Evolutionary conservation across 2,888 invertebrate species (phyloP).

Genomic region (Hesperia comma): DNA sequence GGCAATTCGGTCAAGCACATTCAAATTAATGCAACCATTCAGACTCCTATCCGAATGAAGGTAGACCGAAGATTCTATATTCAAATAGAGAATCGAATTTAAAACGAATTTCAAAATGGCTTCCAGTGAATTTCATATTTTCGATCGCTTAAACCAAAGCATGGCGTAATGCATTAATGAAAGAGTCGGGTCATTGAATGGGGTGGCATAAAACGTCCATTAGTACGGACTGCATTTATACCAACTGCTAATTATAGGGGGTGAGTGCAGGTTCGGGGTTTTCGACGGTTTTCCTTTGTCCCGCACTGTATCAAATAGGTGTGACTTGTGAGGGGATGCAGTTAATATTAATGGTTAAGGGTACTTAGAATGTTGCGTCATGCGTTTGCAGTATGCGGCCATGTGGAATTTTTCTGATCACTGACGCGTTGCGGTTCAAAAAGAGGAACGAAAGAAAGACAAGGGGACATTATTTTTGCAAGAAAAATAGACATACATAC

Average conservation of each 20-base stretch:
- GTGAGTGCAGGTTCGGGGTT: constrained; percentile 41
- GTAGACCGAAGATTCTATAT: constrained; percentile 10
- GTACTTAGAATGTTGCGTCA: constrained; percentile 20
- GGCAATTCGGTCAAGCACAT: constrained; percentile 9
- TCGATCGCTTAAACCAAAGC: constrained; percentile 46
- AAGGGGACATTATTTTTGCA: no score
- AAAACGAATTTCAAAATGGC: constrained; percentile 11
- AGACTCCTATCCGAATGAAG: constrained; percentile 5
- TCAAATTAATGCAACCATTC: constrained; percentile 13
- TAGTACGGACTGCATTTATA: constrained; percentile 59
- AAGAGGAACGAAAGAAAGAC: neutral
- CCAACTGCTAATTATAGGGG: constrained; percentile 56
- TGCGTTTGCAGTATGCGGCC: constrained; percentile 16
- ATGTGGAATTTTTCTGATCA: no score
- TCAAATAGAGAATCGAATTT: constrained; percentile 3
- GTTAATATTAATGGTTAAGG: constrained; percentile 30
- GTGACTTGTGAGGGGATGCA: constrained; percentile 37
- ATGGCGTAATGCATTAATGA: constrained; percentile 51
- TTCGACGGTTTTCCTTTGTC: constrained; percentile 35
- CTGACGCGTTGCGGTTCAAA: neutral
- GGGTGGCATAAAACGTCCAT: constrained; percentile 58
- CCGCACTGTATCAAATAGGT: constrained; percentile 35
- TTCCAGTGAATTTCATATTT: constrained; percentile 37
- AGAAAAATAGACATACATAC: no score
- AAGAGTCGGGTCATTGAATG: constrained; percentile 51